Conservation (phyloP, 2,113 vertebrate genomes). For the Gorsachius goisagi region DNA sequence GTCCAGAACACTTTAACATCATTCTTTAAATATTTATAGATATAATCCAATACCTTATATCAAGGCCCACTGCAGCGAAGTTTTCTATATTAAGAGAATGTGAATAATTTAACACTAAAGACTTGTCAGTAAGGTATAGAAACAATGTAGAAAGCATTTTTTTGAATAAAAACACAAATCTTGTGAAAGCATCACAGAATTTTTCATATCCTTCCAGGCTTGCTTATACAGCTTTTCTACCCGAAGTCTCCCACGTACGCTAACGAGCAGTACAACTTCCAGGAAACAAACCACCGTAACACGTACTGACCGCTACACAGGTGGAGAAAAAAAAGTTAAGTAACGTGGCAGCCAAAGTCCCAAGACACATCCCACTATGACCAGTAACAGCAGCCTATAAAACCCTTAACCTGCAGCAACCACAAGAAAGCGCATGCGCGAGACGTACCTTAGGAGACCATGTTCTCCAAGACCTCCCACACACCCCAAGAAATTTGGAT, state of each 20-base stretch:
- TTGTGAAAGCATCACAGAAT: background rate
- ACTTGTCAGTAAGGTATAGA: background rate
- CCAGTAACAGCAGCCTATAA: fast-evolving
- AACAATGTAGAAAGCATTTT: background rate
- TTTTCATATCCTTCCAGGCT: background rate
- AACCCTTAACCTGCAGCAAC: background rate
- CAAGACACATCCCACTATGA: background rate
- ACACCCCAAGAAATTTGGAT: background rate
- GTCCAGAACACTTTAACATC: background rate
- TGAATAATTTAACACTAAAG: background rate
- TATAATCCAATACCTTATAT: background rate
- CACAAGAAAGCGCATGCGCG: fast-evolving
- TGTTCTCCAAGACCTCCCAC: background rate
- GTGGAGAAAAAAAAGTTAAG: background rate
- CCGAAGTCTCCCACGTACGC: background rate
- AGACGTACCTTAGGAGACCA: too few species aligned
- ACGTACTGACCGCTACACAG: background rate
- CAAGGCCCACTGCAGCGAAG: background rate
- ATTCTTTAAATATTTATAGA: background rate
- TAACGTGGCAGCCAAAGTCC: fast-evolving
- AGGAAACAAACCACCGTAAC: background rate
- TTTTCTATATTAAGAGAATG: background rate
- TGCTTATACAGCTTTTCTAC: background rate
- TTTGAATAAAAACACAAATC: background rate
- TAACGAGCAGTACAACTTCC: background rate